Evolutionary conservation across 2,797 vertebrate genomes (phyloP).

Genomic region (Gephyroberyx darwinii): DNA sequence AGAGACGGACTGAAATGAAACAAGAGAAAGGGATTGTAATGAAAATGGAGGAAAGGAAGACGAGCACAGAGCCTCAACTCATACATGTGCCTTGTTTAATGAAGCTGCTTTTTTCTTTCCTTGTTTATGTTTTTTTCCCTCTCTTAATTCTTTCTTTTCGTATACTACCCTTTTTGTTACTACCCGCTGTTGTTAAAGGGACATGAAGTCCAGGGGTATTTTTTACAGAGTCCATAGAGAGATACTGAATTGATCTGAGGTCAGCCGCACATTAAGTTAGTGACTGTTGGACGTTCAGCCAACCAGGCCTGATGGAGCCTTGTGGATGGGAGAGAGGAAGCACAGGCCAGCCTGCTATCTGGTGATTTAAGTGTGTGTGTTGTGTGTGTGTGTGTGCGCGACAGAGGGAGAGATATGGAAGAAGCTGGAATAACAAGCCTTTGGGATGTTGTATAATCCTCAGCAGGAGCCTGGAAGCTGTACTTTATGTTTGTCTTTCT

Average conservation of each 20-base stretch:
- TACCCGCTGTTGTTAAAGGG: constrained; percentile 4
- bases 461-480: constrained; percentile 27
- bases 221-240: constrained; percentile 31
- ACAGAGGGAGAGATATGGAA: constrained; percentile 16
- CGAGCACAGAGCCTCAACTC: background rate
- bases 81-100: no score
- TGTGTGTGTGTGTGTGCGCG: background rate
- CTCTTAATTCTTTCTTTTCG: background rate
- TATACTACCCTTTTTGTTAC: background rate
- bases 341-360: constrained; percentile 60
- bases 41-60: background rate
- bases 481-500: background rate
- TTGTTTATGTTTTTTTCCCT: background rate
- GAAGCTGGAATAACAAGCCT: constrained; percentile 42
- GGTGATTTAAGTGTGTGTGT: constrained; percentile 60
- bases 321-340: constrained; percentile 57
- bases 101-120: no score
- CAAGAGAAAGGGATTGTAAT: background rate
- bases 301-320: constrained; percentile 30
- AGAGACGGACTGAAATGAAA: background rate
- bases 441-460: constrained; percentile 55
- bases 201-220: constrained; percentile 38
- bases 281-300: constrained; percentile 8
- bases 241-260: constrained; percentile 49
- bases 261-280: constrained; percentile 36